These are phyloP conservation scores for Aphaenogaster floridana DNA, from an alignment of 1,140 invertebrate genomes.

Conservation along the genomic window DNA sequence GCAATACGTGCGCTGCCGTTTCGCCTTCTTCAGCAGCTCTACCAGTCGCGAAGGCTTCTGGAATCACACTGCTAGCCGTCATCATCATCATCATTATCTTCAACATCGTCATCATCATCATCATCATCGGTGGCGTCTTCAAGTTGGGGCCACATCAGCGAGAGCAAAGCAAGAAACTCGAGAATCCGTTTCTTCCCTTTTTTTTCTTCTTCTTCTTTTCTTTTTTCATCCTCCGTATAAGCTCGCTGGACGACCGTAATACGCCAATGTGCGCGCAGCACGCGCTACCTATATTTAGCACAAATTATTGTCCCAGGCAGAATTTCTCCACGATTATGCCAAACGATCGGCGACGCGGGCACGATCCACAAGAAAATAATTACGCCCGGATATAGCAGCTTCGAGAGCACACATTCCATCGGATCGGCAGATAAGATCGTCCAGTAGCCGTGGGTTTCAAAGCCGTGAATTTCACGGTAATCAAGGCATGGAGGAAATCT, in stretches of 20 bases:
- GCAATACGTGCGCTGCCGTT: constrained; percentile 40
- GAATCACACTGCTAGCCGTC: constrained; percentile 9
- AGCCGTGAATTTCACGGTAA: constrained; percentile 36
- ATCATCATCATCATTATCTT: constrained; percentile 31
- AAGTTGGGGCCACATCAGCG: constrained; percentile 18
- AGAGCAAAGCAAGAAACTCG: constrained; percentile 70
- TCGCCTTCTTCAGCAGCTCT: constrained; percentile 16
- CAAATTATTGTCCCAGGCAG: constrained; percentile 72
- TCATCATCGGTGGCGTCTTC: constrained; percentile 28
- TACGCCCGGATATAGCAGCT: constrained; percentile 58
- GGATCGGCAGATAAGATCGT: constrained; percentile 30
- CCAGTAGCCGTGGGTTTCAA: constrained; percentile 3
- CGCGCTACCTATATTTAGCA: constrained; percentile 79
- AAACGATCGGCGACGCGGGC: constrained; percentile 55
- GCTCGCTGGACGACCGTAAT: constrained; percentile 63
- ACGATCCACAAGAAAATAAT: constrained; percentile 76
- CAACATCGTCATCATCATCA: constrained; percentile 63
- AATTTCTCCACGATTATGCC: constrained; percentile 77
- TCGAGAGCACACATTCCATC: neutral
- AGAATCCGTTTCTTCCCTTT: constrained; percentile 67
- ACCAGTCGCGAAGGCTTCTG: neutral
- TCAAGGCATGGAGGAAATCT: constrained; percentile 30
- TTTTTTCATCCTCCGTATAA: constrained; percentile 45
- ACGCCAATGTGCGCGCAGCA: constrained; percentile 59
- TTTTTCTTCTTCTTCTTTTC: constrained; percentile 40